Conservation (phyloP, 1,140 invertebrate species). For the Lepidurus arcticus region DNA sequence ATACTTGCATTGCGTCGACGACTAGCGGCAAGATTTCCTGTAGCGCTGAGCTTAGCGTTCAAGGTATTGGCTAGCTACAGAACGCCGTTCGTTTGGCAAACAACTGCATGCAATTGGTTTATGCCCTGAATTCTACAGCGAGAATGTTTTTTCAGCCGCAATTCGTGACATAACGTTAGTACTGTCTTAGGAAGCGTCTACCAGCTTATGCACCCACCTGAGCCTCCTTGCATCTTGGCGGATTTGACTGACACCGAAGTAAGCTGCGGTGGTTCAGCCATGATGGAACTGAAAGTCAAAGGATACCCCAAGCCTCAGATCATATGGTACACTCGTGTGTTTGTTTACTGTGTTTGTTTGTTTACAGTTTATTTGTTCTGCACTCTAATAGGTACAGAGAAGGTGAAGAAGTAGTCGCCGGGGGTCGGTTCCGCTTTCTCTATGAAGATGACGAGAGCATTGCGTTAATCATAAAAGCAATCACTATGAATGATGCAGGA, state of each 20-base stretch:
- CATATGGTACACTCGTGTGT: constrained; percentile 56
- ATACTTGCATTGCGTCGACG: constrained; percentile 91
- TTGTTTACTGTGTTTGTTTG: too few species aligned
- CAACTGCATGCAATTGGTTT: neutral
- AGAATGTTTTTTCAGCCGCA: neutral
- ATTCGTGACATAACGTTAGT: neutral
- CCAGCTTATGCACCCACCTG: constrained; percentile 70
- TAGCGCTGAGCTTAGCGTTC: constrained; percentile 85
- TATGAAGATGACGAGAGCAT: constrained; percentile 89
- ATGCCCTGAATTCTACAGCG: neutral
- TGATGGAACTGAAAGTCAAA: constrained; percentile 78
- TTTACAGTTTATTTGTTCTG: constrained; percentile 29
- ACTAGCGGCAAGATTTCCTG: constrained; percentile 85
- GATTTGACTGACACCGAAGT: constrained; percentile 67
- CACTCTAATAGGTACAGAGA: constrained; percentile 59
- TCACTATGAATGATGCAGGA: constrained; percentile 73
- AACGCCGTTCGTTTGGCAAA: constrained; percentile 29
- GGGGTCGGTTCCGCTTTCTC: constrained; percentile 75
- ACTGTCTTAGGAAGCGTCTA: constrained; percentile 60
- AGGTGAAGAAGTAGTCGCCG: constrained; percentile 70
- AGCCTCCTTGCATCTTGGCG: constrained; percentile 63
- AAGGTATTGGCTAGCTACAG: constrained; percentile 51
- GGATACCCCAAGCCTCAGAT: constrained; percentile 91
- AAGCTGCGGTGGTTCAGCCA: constrained; percentile 80
- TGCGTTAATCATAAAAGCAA: constrained; percentile 83